Conservation (phyloP, 2,113 vertebrate species). For the Osmerus eperlanus region DNA sequence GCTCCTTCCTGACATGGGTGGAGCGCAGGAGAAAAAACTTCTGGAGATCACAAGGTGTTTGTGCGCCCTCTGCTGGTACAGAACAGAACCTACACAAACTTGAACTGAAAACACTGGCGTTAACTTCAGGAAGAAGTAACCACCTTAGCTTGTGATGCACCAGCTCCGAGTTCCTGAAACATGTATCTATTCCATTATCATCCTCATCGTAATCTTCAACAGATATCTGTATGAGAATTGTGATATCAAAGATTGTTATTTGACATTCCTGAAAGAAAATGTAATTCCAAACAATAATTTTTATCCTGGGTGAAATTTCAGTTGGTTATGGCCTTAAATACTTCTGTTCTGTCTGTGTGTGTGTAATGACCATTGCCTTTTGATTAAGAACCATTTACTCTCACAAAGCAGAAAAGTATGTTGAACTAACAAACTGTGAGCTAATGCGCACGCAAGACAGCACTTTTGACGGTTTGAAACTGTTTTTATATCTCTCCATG, state of each 20-base stretch:
- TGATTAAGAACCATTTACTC: constrained; percentile 6
- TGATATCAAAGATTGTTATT: constrained; percentile 1
- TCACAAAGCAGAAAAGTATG: constrained; percentile 28
- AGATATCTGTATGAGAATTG: neutral
- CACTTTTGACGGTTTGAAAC: constrained; percentile 42
- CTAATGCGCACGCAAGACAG: constrained; percentile 47
- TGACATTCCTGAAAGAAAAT: constrained; percentile 10
- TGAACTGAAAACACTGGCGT: constrained; percentile 8
- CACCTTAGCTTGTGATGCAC: neutral
- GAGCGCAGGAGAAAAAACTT: too few species aligned
- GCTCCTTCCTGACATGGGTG: too few species aligned
- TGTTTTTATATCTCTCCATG: constrained; percentile 11
- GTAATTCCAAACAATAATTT: constrained; percentile 7
- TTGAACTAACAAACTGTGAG: constrained; percentile 13
- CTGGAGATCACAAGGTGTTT: neutral
- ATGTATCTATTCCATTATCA: neutral
- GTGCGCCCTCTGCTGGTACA: neutral
- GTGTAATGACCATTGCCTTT: constrained; percentile 21
- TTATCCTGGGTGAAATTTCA: constrained; percentile 8
- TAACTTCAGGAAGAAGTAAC: neutral
- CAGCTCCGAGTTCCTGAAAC: neutral
- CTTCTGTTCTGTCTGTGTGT: constrained; percentile 20
- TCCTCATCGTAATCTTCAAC: neutral
- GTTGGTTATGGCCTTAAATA: constrained; percentile 45
- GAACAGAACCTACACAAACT: neutral